Conservation (phyloP, 64 coral and sea anemone species). For the Pachyseris speciosa region DNA sequence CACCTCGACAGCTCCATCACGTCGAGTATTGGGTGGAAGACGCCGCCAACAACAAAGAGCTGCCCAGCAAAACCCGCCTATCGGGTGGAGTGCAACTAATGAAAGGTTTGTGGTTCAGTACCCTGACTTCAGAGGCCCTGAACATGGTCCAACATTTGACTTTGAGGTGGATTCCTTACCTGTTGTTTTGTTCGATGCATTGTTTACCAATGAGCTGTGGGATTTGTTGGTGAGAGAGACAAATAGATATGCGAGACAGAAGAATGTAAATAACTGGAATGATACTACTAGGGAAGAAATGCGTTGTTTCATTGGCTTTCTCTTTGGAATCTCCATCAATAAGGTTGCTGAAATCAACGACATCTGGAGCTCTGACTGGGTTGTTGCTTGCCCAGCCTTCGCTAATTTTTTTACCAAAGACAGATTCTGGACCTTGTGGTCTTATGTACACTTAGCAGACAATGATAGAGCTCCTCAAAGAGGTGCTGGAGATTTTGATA, state of each 20-base stretch:
- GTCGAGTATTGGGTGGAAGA: no score
- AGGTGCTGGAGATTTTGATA: no score
- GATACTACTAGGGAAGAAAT: neutral
- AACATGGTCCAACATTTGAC: no score
- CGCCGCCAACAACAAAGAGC: no score
- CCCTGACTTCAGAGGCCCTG: no score
- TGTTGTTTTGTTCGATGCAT: no score
- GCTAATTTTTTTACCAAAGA: conserved; percentile 10
- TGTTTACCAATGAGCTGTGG: no score
- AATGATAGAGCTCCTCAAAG: neutral
- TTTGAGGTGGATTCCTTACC: no score
- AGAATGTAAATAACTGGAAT: neutral
- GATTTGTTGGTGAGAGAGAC: neutral
- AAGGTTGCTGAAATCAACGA: neutral
- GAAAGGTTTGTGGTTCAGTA: no score
- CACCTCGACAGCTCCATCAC: no score
- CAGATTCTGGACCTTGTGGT: neutral
- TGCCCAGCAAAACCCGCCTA: no score
- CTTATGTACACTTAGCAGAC: neutral
- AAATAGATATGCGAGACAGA: neutral
- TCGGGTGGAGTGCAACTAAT: no score
- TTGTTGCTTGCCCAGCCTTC: conserved; percentile 1
- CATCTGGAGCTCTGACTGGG: conserved; percentile 11
- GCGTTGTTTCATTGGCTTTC: conserved; percentile 15
- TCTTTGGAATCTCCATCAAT: neutral